Evolutionary conservation across 2,888 invertebrate genomes (phyloP).

Genomic region (Axea sp.): DNA sequence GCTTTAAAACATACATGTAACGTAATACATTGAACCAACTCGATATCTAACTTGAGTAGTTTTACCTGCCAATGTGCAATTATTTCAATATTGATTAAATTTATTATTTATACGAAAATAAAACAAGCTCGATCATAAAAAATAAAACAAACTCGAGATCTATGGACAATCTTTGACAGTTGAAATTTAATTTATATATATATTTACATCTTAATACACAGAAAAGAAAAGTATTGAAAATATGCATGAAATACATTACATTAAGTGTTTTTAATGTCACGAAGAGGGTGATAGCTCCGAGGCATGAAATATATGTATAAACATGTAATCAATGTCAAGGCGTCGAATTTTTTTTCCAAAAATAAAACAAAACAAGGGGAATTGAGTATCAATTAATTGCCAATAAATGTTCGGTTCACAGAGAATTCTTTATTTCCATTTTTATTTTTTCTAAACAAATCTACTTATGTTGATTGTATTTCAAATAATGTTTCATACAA

Average conservation of each 20-base stretch:
- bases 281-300: conserved; percentile 55
- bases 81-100: too few species aligned
- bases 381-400: conserved; percentile 13
- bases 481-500: conserved; percentile 20
- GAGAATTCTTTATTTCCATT: conserved; percentile 51
- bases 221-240: conserved; percentile 37
- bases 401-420: too few species aligned
- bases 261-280: conserved; percentile 43
- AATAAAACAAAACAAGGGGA: conserved; percentile 3
- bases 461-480: conserved; percentile 36
- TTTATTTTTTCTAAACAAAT: conserved; percentile 42
- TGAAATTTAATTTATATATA: conserved; percentile 14
- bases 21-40: too few species aligned
- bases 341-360: conserved; percentile 13
- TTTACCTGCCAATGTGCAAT: too few species aligned
- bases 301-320: conserved; percentile 60
- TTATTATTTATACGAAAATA: conserved; percentile 4
- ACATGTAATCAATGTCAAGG: conserved; percentile 54
- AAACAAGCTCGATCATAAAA: too few species aligned
- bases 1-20: too few species aligned
- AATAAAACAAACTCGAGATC: conserved; percentile 13
- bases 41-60: too few species aligned
- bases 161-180: conserved; percentile 4
- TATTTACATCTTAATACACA: too few species aligned
- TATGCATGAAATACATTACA: conserved; percentile 49